phyloP scores from a whole-genome alignment of 2,888 invertebrate genomes.

The Caenorhabditis afra region DNA sequence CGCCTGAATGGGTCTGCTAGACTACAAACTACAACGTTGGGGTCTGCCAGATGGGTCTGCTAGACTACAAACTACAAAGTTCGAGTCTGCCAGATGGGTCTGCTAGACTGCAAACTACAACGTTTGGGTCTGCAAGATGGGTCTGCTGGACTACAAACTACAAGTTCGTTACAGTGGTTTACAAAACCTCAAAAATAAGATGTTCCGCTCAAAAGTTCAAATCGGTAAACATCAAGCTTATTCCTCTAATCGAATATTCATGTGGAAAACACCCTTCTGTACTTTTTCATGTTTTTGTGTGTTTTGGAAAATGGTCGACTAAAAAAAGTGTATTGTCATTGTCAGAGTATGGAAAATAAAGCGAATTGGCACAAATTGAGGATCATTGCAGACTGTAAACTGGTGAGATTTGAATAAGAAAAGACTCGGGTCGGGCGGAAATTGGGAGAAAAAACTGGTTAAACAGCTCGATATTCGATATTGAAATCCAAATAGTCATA shows the following conservation, averaged over 20 bases:
- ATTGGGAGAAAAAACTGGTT: not conserved
- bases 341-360: constrained; percentile 23
- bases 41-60: no score
- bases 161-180: not conserved
- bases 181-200: no score
- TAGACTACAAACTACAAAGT: no score
- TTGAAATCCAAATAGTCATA: constrained; percentile 58
- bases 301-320: no score
- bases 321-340: not conserved
- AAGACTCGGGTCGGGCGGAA: not conserved
- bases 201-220: no score
- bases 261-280: not conserved
- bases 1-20: no score
- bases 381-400: constrained; percentile 15
- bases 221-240: no score
- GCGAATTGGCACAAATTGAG: constrained; percentile 49
- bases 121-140: not conserved
- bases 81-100: no score
- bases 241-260: not conserved
- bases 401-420: constrained; percentile 21
- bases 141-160: constrained; percentile 8
- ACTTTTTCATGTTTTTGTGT: not conserved
- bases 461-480: constrained; percentile 51
- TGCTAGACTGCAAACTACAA: no score
- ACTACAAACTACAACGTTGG: no score